Evolutionary conservation across 2,797 vertebrate genomes (phyloP).

Genomic region (Sebastes paucispinis): DNA sequence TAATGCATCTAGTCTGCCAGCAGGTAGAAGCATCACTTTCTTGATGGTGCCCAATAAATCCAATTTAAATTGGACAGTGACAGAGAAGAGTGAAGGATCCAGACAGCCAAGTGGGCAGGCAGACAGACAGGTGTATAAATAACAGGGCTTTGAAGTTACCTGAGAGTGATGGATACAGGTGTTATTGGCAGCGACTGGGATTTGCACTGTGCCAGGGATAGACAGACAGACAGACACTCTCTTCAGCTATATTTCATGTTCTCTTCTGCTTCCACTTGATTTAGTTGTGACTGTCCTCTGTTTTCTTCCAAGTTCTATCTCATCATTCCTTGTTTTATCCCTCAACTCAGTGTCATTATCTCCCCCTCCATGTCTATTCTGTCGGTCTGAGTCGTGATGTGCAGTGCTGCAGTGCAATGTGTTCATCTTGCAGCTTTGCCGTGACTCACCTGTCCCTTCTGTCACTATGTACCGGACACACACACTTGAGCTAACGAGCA

Average conservation of each 20-base stretch:
- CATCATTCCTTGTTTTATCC: background rate
- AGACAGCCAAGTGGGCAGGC: background rate
- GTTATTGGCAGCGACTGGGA: constrained; percentile 35
- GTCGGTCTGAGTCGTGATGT: constrained; percentile 72
- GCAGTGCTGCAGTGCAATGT: constrained; percentile 81
- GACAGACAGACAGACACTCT: background rate
- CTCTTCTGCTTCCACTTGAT: background rate
- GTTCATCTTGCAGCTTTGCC: constrained; percentile 69
- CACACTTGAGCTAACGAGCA: background rate
- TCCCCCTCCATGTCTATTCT: background rate
- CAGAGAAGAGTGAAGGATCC: constrained; percentile 11
- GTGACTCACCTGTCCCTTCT: constrained; percentile 80
- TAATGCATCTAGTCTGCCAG: background rate
- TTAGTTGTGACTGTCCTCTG: background rate
- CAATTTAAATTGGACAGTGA: constrained; percentile 6
- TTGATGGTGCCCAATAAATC: constrained; percentile 12
- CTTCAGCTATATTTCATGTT: background rate
- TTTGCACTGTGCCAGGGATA: constrained; percentile 14
- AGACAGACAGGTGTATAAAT: constrained; percentile 52
- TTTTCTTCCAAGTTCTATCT: background rate
- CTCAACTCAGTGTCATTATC: background rate
- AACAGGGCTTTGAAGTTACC: constrained; percentile 51
- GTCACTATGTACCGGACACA: constrained; percentile 10
- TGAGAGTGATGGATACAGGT: constrained; percentile 54
- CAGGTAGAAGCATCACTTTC: background rate